These are phyloP conservation scores for Coranthus polyacanthus DNA, from an alignment of 2,797 vertebrate species.

Conservation along the genomic window DNA sequence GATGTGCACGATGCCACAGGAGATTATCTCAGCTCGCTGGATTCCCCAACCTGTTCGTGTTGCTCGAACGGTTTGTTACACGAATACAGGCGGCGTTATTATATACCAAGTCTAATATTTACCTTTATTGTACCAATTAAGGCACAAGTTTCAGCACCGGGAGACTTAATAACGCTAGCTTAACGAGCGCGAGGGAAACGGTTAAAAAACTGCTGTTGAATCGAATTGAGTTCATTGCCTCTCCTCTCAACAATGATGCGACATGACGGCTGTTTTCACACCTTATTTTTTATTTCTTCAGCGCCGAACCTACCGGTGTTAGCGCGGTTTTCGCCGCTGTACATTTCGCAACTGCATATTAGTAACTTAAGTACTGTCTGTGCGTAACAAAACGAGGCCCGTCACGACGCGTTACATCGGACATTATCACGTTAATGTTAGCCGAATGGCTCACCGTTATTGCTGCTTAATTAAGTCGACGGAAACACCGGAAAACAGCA, in stretches of 20 bases:
- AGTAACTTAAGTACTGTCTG: background rate
- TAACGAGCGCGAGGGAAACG: background rate
- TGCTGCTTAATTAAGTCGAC: too few relatives aligned
- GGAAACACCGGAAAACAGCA: too few relatives aligned
- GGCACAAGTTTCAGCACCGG: slow-evolving; percentile 5
- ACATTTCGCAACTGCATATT: background rate
- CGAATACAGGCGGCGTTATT: background rate
- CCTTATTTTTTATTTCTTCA: background rate
- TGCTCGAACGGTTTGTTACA: background rate
- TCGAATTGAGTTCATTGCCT: slow-evolving; percentile 45
- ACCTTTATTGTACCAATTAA: background rate
- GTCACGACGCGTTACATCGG: slow-evolving; percentile 42
- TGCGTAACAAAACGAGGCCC: slow-evolving; percentile 8
- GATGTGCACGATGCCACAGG: slow-evolving; percentile 72
- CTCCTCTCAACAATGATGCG: slow-evolving; percentile 57
- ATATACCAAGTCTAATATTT: background rate
- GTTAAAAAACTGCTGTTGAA: slow-evolving; percentile 24
- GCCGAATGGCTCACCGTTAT: slow-evolving; percentile 7
- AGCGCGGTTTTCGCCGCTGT: background rate
- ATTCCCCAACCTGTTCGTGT: slow-evolving; percentile 54
- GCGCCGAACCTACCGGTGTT: accelerated
- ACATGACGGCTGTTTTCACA: slow-evolving; percentile 34
- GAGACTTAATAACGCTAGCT: background rate
- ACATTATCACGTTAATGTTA: slow-evolving; percentile 12
- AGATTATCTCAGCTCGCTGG: slow-evolving; percentile 61